Evolutionary conservation across 2,888 invertebrate species (phyloP), one percentile per base, ranked within the genome.

Genomic region (Leistus spinibarbis): DNA sequence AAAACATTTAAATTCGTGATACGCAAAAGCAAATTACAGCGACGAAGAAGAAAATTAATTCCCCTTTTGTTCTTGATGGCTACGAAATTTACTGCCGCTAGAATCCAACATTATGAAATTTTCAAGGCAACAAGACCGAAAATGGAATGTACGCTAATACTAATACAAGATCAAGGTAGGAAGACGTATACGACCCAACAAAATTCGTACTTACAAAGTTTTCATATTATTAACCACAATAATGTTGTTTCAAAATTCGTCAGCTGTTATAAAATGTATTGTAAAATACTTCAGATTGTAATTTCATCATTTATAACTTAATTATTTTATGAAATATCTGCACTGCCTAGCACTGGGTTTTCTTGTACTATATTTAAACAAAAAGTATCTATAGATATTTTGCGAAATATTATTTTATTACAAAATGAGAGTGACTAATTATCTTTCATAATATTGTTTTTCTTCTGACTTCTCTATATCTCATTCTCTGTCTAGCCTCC

Each of bases 51-150:
- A 19, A 19, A 60, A 60, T 60, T 60, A 60, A 60, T 20, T 16
- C 60, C 54, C 54, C 54, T 13, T 60, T 60, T 60, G 60, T 60
- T 60, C 60, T 60, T 60, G 60, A 60, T 60, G 60, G 60, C 16
- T 22, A 60, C 20, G 22, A 60, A 60, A 60, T 60, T 60, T 60
- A 19, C 60, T 60, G 60, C 60, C 7, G 7, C 13, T 13, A 10
- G 7, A 40, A 40, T 40, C 13, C 40, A 13, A 2, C 40, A 10
- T 40, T 40, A 40, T 40, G 40, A 40, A 40, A 40, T 40, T 2
- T 40, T 40, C 10, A 40, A 40, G 40, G 13, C 40, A 40, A 40
- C 40, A 40, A 40, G 13, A 40, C 40, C 40, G 40, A 40, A 40
- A 40, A 40, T 40, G 7, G 40, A 40, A 40, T 40, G 40, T 40